Percentiles rank a stretch among this genome's conserved stretches.
phyloP scores from a whole-genome alignment of 2,113 vertebrate genomes.

The Pelodiscus sinensis region DNA sequence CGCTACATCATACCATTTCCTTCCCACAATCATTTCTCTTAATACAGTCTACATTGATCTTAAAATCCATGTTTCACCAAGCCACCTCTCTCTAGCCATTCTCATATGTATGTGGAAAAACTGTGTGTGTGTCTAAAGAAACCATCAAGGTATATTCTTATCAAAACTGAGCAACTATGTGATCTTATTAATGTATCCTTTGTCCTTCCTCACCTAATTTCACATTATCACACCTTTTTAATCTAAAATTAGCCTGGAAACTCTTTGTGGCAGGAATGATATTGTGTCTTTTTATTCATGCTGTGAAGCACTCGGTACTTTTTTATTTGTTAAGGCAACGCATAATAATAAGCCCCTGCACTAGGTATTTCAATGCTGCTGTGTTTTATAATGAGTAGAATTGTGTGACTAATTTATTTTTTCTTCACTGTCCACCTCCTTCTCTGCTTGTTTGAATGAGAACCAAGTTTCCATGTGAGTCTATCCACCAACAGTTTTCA shows the following conservation, averaged over 20 bases:
- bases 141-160: background rate
- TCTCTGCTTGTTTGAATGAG: background rate
- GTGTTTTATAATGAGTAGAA: slow-evolving; percentile 1
- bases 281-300: background rate
- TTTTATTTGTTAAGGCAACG: background rate
- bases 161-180: background rate
- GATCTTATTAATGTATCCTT: background rate
- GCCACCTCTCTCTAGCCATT: background rate
- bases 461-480: background rate
- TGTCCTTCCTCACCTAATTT: background rate
- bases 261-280: background rate
- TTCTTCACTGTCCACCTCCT: background rate
- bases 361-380: background rate
- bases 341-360: background rate
- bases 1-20: background rate
- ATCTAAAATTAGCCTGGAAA: background rate
- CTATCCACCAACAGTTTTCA: background rate
- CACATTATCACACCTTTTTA: background rate
- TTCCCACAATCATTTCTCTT: no score
- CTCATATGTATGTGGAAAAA: background rate
- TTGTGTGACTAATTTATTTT: background rate
- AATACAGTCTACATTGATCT: background rate
- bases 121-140: background rate
- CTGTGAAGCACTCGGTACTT: background rate
- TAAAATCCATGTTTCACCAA: background rate